Conservation (phyloP, 1,140 invertebrate species). For the Habropoda laboriosa region DNA sequence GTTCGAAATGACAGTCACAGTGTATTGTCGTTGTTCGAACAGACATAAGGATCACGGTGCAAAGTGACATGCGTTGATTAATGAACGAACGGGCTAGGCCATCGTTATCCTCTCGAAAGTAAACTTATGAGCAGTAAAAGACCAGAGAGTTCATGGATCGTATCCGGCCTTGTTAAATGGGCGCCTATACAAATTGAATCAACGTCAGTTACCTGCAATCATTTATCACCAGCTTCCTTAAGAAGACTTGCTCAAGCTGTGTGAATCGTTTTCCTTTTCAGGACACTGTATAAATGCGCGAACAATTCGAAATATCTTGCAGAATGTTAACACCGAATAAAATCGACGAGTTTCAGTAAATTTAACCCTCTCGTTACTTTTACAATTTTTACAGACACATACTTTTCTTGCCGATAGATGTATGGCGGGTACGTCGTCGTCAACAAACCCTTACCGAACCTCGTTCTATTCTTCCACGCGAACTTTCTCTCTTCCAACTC, state of each 20-base stretch:
- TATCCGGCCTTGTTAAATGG: slow-evolving; percentile 61
- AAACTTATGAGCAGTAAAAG: slow-evolving; percentile 63
- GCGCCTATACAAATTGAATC: slow-evolving; percentile 65
- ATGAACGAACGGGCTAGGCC: slow-evolving; percentile 46
- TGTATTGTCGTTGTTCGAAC: neutral
- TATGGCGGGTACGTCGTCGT: no score
- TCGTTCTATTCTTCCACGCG: no score
- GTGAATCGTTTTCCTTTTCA: slow-evolving; percentile 44
- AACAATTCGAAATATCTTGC: slow-evolving; percentile 18
- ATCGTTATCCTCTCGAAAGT: slow-evolving; percentile 56
- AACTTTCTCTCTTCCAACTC: no score
- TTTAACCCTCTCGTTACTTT: no score
- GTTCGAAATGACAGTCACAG: neutral
- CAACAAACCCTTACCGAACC: no score
- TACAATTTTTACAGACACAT: no score
- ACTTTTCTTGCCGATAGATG: no score
- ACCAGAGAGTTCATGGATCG: slow-evolving; percentile 52
- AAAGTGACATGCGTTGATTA: slow-evolving; percentile 62
- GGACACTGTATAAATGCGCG: neutral
- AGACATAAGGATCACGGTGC: slow-evolving; percentile 30
- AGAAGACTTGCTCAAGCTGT: slow-evolving; percentile 45
- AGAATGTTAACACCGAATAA: neutral
- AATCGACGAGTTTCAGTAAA: neutral
- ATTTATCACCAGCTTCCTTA: slow-evolving; percentile 64
- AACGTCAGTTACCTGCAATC: slow-evolving; percentile 61